Evolutionary conservation across 2,797 vertebrate genomes (phyloP).

Genomic region (Anguilla anguilla): DNA sequence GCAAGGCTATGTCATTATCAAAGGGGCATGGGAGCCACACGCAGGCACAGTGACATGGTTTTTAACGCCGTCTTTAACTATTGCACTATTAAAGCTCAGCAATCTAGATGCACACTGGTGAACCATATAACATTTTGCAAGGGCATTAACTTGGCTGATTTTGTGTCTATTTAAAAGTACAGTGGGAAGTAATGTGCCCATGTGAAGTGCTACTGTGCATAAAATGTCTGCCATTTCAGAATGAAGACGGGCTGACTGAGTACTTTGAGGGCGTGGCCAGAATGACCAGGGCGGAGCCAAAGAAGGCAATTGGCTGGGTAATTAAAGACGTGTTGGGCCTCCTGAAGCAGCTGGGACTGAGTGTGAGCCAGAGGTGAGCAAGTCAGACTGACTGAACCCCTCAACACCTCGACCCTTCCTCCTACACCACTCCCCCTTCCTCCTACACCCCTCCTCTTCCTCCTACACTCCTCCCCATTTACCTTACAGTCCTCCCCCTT

Average conservation of each 20-base stretch:
- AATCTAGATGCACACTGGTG: background rate
- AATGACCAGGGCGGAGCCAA: constrained; percentile 80
- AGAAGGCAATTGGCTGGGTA: constrained; percentile 92
- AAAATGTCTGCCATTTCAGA: constrained; percentile 68
- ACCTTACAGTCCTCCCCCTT: background rate
- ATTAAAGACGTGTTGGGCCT: constrained; percentile 84
- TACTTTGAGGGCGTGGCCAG: constrained; percentile 87
- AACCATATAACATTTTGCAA: background rate
- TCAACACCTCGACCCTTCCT: background rate
- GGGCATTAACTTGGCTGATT: background rate
- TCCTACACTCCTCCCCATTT: too few relatives aligned
- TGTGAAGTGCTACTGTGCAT: background rate
- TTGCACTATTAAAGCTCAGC: background rate
- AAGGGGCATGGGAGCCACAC: background rate
- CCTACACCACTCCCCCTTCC: background rate
- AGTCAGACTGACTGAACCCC: background rate
- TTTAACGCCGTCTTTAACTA: background rate
- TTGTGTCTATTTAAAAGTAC: background rate
- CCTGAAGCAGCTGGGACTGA: constrained; percentile 80
- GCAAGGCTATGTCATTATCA: background rate
- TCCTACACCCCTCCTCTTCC: background rate
- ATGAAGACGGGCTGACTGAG: constrained; percentile 88
- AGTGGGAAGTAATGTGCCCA: background rate
- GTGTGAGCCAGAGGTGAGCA: constrained; percentile 87
- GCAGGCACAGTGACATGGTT: background rate